Evolutionary conservation across 2,888 invertebrate species (phyloP).

Genomic region (Miltochrista miniata): DNA sequence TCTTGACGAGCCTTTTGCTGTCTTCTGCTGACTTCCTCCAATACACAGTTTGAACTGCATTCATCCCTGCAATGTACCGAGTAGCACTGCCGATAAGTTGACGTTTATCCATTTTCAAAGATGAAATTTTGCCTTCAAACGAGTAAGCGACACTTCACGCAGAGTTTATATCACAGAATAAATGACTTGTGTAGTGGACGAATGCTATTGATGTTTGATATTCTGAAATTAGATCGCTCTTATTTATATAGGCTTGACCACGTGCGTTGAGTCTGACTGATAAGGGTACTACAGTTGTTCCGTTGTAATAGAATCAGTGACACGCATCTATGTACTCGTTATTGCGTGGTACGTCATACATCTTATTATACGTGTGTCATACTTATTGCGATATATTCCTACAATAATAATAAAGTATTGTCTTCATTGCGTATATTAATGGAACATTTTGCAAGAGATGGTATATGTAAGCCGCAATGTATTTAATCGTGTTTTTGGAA

Average conservation of each 20-base stretch:
- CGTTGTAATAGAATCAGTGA: constrained; percentile 37
- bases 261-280: constrained; percentile 55
- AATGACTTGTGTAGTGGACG: constrained; percentile 15
- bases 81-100: constrained; percentile 87
- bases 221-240: constrained; percentile 6
- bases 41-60: constrained; percentile 90
- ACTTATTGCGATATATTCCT: constrained; percentile 13
- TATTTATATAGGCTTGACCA: constrained; percentile 53
- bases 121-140: constrained; percentile 22
- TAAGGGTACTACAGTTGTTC: constrained; percentile 48
- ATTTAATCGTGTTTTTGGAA: neutral
- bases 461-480: constrained; percentile 8
- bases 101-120: constrained; percentile 72
- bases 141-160: constrained; percentile 23
- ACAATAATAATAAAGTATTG: neutral
- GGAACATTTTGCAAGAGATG: neutral
- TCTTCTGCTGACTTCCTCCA: constrained; percentile 85
- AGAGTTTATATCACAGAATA: constrained; percentile 4
- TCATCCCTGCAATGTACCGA: constrained; percentile 88
- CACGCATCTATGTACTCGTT: constrained; percentile 53
- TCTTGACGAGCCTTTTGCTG: constrained; percentile 79
- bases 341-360: constrained; percentile 50
- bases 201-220: constrained; percentile 16
- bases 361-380: constrained; percentile 16
- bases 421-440: constrained; percentile 12